Evolutionary conservation across 1,140 invertebrate genomes (phyloP), one percentile per base, ranked within the genome.

Genomic region (Nasonia giraulti): DNA sequence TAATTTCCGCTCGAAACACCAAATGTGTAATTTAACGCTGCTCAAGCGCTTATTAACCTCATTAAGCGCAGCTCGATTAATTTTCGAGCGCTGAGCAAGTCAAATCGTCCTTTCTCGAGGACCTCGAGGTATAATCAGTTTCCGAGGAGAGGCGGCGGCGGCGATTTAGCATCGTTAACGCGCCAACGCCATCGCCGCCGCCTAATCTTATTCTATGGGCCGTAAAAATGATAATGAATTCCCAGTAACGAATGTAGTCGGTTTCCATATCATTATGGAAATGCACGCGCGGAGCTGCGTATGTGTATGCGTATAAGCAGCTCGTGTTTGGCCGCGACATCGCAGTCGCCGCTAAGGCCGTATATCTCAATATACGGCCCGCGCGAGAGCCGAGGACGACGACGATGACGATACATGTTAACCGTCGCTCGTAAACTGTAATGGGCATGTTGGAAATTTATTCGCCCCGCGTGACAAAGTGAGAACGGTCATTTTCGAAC

Each of bases 161-260:
- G 20, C 75, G 17, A 78, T 71, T 66, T 23, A 78, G 20, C 14
- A 78, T 75, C 76, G 17, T 68, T 79, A 84, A 79, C 82, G 75
- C 85, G 75, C 76, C 73, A 66, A 69, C 31, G 40, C 40, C 40
- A 44, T 44, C 40, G 17, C 8, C 37, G 81, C 68, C 77, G 80
- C 81, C 83, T 87, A 89, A 88, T 89, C 88, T 85, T 85, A 88
- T 88, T 89, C 84, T 87, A 87, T 86, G 81, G 85, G 31, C 86
- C 84, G 85, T 89, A 89, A 90, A 89, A 90, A 89, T 90, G 85
- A 87, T 90, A 89, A 89, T 90, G 88, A 90, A 89, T 90, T 89
- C 87, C 69, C 76, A 74, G 87, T 88, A 88, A 88, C 86, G 88
- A 89, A 88, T 89, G 88, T 82, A 86, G 62, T 85, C 40, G 81